Base-by-base conservation (phyloP, 2,797 vertebrate species). In the Furcifer pardalis region DNA sequence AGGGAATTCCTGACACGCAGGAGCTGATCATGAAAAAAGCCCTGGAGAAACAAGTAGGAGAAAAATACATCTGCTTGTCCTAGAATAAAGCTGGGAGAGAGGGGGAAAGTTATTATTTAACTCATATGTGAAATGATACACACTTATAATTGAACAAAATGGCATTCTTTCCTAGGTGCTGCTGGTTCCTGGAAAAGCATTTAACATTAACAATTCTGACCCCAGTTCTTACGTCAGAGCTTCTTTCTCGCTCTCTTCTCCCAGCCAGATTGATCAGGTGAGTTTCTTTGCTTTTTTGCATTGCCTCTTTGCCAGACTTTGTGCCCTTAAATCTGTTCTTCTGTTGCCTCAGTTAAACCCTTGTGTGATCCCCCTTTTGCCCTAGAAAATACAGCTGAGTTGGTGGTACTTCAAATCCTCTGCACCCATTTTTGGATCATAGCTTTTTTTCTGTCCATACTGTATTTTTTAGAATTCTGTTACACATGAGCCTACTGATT, bases 201-300 rank as follows among this genome's bases (percentile, higher is more conserved):
- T 99, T 94, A 97, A 95, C 90, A 94, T 97, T 30, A 60, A 97
- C 90, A 96, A 92, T 37, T 95, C 96, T 44, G 94, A 96, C 23
- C 96, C 97, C 0, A 97, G 97, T 86, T 93, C 98, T 2, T 98
- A 98, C 1, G 96, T 98, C 83, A 96, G 98, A 96, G 98, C 97
- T 0, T 97, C 98, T 60, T 99, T 98, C 91, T 99, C 98, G 35
- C 87, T 96, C n/a, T 95, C 97, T 83, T 96, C 98, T 84, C 97
- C 98, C 12, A 95, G 96, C 81, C 96, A 98, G 91, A 99, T 99
- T 25, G 97, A 99, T 82, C 91, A 97, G 94, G 98, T 99, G 91
- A 95, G 92, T 88, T 62, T 12, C 71, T 13, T n/a, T n/a, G n/a
- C n/a, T 59, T 49, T 25, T 49, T 27, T 63, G 9, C 27, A 30